Evolutionary conservation across 2,888 invertebrate genomes (phyloP).

Genomic region (Volucella inanis): DNA sequence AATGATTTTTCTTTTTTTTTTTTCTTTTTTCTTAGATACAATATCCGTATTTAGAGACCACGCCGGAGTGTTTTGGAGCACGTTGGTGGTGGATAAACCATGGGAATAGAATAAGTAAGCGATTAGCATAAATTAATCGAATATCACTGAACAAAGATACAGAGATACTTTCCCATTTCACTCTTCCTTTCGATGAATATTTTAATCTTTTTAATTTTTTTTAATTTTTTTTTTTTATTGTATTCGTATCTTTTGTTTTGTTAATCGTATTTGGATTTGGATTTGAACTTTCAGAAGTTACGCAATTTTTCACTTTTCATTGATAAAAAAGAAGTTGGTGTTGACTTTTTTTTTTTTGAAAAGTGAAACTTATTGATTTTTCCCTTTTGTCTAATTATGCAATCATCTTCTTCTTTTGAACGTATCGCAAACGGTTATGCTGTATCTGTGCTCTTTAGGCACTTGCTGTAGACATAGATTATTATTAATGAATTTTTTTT

Average conservation of each 20-base stretch:
- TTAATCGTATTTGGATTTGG: constrained; percentile 2
- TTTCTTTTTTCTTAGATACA: background rate
- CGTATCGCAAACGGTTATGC: constrained; percentile 14
- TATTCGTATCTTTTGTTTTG: constrained; percentile 16
- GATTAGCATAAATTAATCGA: constrained; percentile 57
- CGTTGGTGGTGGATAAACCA: constrained; percentile 9
- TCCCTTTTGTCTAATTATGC: constrained; percentile 28
- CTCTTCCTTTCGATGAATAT: constrained; percentile 44
- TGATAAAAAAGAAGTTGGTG: constrained; percentile 24
- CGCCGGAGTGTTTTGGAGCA: background rate
- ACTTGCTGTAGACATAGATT: constrained; percentile 8
- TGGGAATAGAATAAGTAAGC: constrained; percentile 5
- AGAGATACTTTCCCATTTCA: constrained; percentile 38
- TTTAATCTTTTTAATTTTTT: constrained; percentile 21
- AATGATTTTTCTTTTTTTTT: constrained; percentile 7
- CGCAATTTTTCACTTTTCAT: constrained; percentile 30
- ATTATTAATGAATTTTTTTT: constrained; percentile 11
- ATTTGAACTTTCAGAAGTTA: constrained; percentile 38
- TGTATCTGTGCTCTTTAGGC: no score
- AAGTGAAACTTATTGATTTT: constrained; percentile 53
- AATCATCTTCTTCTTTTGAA: constrained; percentile 19
- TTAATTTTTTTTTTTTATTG: background rate
- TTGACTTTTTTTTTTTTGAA: constrained; percentile 38
- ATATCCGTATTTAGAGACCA: background rate
- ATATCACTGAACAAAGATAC: background rate